phyloP scores from a whole-genome alignment of 2,888 invertebrate species.

The Zaprionus bogoriensis region DNA sequence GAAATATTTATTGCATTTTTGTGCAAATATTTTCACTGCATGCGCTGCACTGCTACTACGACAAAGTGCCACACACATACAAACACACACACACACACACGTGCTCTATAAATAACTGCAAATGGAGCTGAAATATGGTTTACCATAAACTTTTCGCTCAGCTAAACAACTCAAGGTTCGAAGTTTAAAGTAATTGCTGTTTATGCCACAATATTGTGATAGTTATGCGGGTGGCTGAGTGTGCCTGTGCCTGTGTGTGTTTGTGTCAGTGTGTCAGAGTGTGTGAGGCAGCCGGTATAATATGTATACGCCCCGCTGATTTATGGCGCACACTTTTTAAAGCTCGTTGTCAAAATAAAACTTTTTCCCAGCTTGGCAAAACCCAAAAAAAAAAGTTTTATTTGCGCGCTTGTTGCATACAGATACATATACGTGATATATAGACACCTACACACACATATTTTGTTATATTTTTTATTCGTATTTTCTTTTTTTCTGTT shows the following conservation, averaged over 20 bases:
- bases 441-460: not conserved
- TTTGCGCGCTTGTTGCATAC: conserved; percentile 14
- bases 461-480: not conserved
- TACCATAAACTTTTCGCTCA: conserved; percentile 50
- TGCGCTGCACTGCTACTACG: conserved; percentile 6
- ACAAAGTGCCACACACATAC: not conserved
- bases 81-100: not conserved
- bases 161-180: conserved; percentile 52
- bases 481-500: conserved; percentile 26
- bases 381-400: conserved; percentile 19
- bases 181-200: conserved; percentile 68
- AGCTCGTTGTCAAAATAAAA: conserved; percentile 65
- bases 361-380: conserved; percentile 28
- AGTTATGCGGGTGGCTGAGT: conserved; percentile 15
- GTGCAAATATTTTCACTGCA: conserved; percentile 16
- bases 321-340: conserved; percentile 63
- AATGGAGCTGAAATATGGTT: conserved; percentile 55
- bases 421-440: not conserved
- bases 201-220: conserved; percentile 63
- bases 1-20: conserved; percentile 17
- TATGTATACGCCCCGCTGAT: conserved; percentile 55
- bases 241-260: not conserved
- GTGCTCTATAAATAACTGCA: conserved; percentile 52
- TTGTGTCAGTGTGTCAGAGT: conserved; percentile 12
- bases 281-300: too few species aligned